These are phyloP conservation scores for Sebastes taczanowskii DNA, from an alignment of 2,797 vertebrate genomes.

Conservation along the genomic window DNA sequence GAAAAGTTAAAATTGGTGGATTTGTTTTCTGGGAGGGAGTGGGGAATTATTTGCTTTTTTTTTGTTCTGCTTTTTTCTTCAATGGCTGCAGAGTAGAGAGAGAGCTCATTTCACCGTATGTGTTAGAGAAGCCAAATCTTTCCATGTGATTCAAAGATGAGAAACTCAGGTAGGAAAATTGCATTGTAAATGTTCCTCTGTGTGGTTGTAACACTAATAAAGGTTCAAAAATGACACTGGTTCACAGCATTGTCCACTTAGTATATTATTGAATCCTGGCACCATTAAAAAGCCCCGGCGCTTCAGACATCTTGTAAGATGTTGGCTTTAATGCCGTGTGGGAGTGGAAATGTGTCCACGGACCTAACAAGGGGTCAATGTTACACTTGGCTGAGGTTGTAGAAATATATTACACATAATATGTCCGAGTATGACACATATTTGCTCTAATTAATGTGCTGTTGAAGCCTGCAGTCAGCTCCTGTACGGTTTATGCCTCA, in stretches of 20 bases:
- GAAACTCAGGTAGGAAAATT: slow-evolving; percentile 84
- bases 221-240: slow-evolving; percentile 73
- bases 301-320: slow-evolving; percentile 33
- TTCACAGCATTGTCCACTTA: slow-evolving; percentile 79
- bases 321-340: slow-evolving; percentile 47
- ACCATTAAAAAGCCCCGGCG: slow-evolving; percentile 46
- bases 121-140: slow-evolving; percentile 80
- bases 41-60: slow-evolving; percentile 53
- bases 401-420: slow-evolving; percentile 68
- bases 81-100: slow-evolving; percentile 69
- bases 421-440: slow-evolving; percentile 60
- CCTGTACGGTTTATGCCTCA: slow-evolving; percentile 57
- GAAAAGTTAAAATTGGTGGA: slow-evolving; percentile 49
- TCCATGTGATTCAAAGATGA: slow-evolving; percentile 82
- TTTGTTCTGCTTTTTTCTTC: slow-evolving; percentile 50
- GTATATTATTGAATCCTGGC: slow-evolving; percentile 73
- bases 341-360: slow-evolving; percentile 46
- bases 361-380: slow-evolving; percentile 68
- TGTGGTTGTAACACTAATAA: slow-evolving; percentile 84
- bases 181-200: slow-evolving; percentile 82
- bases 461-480: slow-evolving; percentile 46
- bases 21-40: slow-evolving; percentile 32
- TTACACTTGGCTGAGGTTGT: slow-evolving; percentile 58
- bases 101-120: slow-evolving; percentile 69
- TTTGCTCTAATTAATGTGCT: slow-evolving; percentile 75